phyloP scores from a whole-genome alignment of 2,797 vertebrate genomes.

The Chiroxiphia lanceolata region DNA sequence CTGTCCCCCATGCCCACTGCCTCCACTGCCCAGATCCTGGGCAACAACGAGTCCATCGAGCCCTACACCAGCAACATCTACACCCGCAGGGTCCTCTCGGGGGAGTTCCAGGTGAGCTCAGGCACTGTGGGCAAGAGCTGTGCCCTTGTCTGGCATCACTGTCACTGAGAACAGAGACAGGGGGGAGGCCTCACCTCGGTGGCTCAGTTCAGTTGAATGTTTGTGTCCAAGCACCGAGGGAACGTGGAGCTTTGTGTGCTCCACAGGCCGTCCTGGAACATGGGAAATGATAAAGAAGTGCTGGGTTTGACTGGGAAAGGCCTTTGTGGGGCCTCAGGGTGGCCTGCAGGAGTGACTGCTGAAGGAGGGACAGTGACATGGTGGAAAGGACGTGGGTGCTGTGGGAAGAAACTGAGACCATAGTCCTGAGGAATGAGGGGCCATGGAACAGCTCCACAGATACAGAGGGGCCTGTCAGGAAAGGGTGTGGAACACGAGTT shows the following conservation, averaged over 20 bases:
- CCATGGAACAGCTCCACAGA: not conserved
- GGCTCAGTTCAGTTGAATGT: not conserved
- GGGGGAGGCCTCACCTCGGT: not conserved
- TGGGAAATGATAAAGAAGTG: no score
- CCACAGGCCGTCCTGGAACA: not conserved
- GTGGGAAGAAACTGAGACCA: not conserved
- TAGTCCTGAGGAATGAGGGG: not conserved
- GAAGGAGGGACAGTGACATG: not conserved
- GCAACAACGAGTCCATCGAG: conserved; percentile 97
- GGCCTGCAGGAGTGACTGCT: not conserved
- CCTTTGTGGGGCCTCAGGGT: not conserved
- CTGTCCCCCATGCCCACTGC: conserved; percentile 97
- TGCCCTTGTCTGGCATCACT: rapidly evolving
- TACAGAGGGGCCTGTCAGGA: not conserved
- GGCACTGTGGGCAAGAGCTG: not conserved
- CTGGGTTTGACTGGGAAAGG: not conserved
- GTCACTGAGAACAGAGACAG: no score
- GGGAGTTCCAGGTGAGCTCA: conserved; percentile 91
- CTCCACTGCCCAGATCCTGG: conserved; percentile 97
- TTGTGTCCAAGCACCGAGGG: rapidly evolving
- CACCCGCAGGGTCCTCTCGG: conserved; percentile 94
- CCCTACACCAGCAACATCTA: conserved; percentile 99
- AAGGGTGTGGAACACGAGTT: not conserved
- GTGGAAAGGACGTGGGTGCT: rapidly evolving
- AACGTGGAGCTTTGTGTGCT: not conserved